Percentiles rank a stretch among this genome's conserved stretches.
Conservation (phyloP, 2,113 vertebrate genomes). For the Myanophis thanlyinensis region DNA sequence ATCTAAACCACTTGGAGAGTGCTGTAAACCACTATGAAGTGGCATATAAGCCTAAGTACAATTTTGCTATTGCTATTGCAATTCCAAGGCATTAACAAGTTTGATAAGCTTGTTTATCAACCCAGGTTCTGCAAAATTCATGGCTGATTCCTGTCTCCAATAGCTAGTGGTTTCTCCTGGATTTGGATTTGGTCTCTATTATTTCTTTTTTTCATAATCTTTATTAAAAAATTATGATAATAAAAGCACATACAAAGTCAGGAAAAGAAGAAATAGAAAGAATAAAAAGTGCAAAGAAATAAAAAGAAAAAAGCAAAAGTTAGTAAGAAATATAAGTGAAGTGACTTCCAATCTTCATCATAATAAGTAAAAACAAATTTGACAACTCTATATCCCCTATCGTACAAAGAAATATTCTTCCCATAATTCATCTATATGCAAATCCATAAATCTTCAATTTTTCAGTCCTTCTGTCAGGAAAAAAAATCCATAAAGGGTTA, state of each 20-base stretch:
- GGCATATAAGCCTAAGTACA: too few species aligned
- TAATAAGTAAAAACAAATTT: not conserved
- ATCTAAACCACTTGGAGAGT: too few species aligned
- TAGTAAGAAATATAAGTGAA: not conserved
- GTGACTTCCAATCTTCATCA: not conserved
- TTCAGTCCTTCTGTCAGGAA: not conserved
- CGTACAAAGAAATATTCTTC: not conserved
- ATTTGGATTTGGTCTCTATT: not conserved
- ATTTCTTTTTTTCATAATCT: not conserved
- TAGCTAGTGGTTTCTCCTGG: not conserved
- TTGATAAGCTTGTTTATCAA: not conserved
- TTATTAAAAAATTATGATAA: not conserved
- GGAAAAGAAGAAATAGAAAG: not conserved
- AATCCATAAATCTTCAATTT: not conserved
- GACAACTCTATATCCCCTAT: not conserved
- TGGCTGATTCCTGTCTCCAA: not conserved
- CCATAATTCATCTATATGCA: not conserved
- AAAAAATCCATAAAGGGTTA: not conserved
- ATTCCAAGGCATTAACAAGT: not conserved
- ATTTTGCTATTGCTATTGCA: too few species aligned
- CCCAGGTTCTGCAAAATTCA: not conserved
- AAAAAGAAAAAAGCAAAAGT: not conserved
- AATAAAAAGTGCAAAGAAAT: not conserved
- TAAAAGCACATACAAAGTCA: not conserved
- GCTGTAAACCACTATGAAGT: too few species aligned